Conservation (phyloP, 2,888 invertebrate species). For the Argyresthia goedartella region DNA sequence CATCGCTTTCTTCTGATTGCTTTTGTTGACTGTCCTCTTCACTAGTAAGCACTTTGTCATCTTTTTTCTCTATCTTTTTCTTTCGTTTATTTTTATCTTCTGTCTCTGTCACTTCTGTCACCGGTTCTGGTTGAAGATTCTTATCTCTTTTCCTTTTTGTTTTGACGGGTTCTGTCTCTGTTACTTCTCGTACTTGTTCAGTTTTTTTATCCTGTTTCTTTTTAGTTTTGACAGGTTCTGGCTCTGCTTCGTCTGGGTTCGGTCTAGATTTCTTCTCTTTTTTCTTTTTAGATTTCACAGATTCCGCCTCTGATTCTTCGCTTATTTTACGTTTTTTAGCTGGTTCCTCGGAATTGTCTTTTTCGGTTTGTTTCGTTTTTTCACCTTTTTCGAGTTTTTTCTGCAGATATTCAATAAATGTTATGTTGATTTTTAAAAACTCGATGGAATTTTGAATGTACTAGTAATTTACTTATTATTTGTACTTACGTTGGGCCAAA, state of each 20-base stretch:
- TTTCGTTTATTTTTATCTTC: constrained; percentile 13
- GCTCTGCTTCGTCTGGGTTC: constrained; percentile 9
- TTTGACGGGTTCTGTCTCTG: constrained; percentile 7
- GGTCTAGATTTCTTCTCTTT: constrained; percentile 4
- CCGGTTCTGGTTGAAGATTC: constrained; percentile 9
- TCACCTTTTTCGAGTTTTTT: constrained; percentile 18
- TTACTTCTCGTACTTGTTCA: constrained; percentile 11
- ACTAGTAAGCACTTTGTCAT: neutral
- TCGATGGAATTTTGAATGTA: too few species aligned
- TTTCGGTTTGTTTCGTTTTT: constrained; percentile 21
- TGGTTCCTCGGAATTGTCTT: constrained; percentile 11
- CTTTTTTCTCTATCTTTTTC: constrained; percentile 11
- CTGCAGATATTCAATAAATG: too few species aligned
- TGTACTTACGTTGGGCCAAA: constrained; percentile 35
- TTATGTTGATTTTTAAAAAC: too few species aligned
- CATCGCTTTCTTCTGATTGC: constrained; percentile 41
- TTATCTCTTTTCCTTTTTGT: constrained; percentile 13
- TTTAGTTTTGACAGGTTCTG: constrained; percentile 10
- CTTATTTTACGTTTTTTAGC: constrained; percentile 15
- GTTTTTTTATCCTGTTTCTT: constrained; percentile 11
- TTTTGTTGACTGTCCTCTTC: constrained; percentile 12
- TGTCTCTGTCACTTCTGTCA: constrained; percentile 5
- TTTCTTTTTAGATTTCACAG: neutral
- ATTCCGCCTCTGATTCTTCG: constrained; percentile 1
- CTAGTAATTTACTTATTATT: too few species aligned